Percentiles rank a stretch among this genome's conserved stretches.
phyloP scores from a whole-genome alignment of 2,888 invertebrate genomes.

The Phaonia tiefii region DNA sequence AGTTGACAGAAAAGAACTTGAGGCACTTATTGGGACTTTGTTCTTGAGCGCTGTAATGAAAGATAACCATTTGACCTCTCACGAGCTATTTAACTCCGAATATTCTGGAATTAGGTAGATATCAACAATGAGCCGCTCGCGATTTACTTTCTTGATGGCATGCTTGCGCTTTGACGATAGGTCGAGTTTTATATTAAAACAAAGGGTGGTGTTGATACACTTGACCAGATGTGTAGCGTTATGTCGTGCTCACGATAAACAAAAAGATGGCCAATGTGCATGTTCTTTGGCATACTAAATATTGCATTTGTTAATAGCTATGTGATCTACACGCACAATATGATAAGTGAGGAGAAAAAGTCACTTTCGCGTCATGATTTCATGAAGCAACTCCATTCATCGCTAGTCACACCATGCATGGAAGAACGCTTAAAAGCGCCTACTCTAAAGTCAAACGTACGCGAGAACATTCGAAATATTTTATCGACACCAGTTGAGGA shows the following conservation, averaged over 20 bases:
- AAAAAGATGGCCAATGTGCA: constrained; percentile 19
- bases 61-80: too few species aligned
- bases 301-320: constrained; percentile 2
- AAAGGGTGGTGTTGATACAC: neutral
- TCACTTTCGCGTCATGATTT: neutral
- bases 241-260: constrained; percentile 4
- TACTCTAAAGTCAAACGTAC: neutral
- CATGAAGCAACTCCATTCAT: constrained; percentile 2
- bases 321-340: constrained; percentile 8
- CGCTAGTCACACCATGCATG: neutral
- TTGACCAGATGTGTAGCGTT: constrained; percentile 17
- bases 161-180: too few species aligned
- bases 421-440: neutral
- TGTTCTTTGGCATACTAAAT: constrained; percentile 8
- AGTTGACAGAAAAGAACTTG: constrained; percentile 23
- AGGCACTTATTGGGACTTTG: constrained; percentile 32
- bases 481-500: too few species aligned
- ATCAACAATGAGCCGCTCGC: too few species aligned
- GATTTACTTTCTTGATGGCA: too few species aligned
- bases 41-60: constrained; percentile 33
- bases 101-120: constrained; percentile 2
- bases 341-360: neutral
- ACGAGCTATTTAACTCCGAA: too few species aligned
- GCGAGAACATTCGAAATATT: constrained; percentile 1
- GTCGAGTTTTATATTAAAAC: too few species aligned